Evolutionary conservation across 2,797 vertebrate genomes (phyloP), one percentile per base, ranked within the genome.

Genomic region (Phylloscopus collybita): DNA sequence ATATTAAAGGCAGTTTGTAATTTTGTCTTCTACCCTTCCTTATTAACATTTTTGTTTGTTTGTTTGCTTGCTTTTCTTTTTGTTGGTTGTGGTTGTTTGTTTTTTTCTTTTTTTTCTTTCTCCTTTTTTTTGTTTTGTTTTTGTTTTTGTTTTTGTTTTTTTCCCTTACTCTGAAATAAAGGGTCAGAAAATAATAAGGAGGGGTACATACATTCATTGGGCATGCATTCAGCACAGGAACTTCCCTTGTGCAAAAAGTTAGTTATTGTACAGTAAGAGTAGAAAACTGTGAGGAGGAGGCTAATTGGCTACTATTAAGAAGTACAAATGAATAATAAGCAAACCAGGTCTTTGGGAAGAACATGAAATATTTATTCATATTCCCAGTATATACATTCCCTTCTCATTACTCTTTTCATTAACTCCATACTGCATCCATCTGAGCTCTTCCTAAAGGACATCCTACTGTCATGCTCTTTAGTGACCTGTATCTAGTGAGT

Each of bases 221-320:
- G 2, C 11, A 20, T 18, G 8, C 3, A 51, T 49, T 81, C 30
- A 81, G 9, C 50, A 49, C 54, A 72, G 75, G 80, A 88, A 72
- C 3, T 40, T 90, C 40, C 70, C 47, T 64, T 2, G 1, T 36
- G 20, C 51, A 62, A 54, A 54, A 40, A 72, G 22, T 32, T 78
- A 45, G 25, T 45, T 79, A 38, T 32, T 53, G 8, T 47, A 56
- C 19, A 44, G 6, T 25, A 20, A 85, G 47, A 65, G 6, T 1
- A 81, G 22, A 32, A 84, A 81, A 71, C 13, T 45, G 32, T 38
- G 29, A 71, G 36, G 22, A 66, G 12, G 19, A 67, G 9, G 44
- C 80, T 91, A 95, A 91, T 62, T 79, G 56, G 26, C 17, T 75
- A 29, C 19, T 49, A 64, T 81, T 86, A 42, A 81, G 26, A 88